These are phyloP conservation scores for Acrobasis repandana DNA, from an alignment of 2,888 invertebrate genomes.

Conservation along the genomic window DNA sequence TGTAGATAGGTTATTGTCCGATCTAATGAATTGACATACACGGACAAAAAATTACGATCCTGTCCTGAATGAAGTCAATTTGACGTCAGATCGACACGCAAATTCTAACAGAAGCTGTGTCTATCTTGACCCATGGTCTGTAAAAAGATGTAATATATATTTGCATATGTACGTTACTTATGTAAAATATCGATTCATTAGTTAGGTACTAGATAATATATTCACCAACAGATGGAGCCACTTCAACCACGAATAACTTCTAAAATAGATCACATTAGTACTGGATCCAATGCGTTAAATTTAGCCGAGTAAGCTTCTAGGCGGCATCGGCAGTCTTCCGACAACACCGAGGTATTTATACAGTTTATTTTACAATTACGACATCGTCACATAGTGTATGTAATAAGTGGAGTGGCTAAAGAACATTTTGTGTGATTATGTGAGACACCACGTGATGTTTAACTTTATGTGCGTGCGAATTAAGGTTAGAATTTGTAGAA, in stretches of 20 bases:
- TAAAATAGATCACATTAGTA: conserved; percentile 18
- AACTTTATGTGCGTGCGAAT: too few species aligned
- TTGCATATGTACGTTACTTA: neutral
- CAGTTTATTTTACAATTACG: neutral
- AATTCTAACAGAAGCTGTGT: too few species aligned
- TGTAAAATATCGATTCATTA: neutral
- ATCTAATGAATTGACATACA: too few species aligned
- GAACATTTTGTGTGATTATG: too few species aligned
- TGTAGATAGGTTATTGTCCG: too few species aligned
- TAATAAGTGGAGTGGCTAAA: neutral
- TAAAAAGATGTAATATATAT: too few species aligned
- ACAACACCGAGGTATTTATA: conserved; percentile 3
- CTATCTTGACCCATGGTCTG: too few species aligned
- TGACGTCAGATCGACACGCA: too few species aligned
- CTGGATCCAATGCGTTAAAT: conserved; percentile 6
- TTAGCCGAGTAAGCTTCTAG: neutral
- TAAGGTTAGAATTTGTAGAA: too few species aligned
- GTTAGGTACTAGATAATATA: neutral
- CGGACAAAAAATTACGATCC: too few species aligned
- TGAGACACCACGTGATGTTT: too few species aligned
- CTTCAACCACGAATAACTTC: conserved; percentile 12
- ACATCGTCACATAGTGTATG: neutral
- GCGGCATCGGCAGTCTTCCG: neutral
- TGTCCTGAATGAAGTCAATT: too few species aligned
- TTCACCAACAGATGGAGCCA: conserved; percentile 16